Conservation (phyloP, 2,888 invertebrate genomes). For the Xylota segnis region DNA sequence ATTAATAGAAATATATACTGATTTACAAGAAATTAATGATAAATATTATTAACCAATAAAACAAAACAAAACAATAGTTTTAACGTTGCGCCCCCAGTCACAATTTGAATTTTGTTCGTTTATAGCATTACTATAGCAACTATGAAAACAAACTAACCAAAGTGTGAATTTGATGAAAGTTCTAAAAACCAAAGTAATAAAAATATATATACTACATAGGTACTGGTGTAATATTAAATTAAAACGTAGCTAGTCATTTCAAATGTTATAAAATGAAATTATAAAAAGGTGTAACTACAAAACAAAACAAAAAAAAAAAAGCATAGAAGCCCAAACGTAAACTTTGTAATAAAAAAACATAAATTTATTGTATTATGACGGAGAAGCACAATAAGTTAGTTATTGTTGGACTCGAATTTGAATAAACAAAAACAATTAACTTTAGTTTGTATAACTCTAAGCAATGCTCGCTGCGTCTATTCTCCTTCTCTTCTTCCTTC, state of each 20-base stretch:
- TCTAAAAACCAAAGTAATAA: constrained; percentile 74
- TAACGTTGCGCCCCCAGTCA: constrained; percentile 58
- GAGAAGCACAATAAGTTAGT: constrained; percentile 73
- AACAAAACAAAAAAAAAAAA: constrained; percentile 58
- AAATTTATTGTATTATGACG: constrained; percentile 71
- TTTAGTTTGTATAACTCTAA: constrained; percentile 76
- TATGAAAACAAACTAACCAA: constrained; percentile 72
- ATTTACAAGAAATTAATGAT: constrained; percentile 56
- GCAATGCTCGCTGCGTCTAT: constrained; percentile 76
- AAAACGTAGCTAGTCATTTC: constrained; percentile 77
- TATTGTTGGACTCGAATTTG: constrained; percentile 77
- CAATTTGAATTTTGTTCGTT: constrained; percentile 69
- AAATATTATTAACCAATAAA: constrained; percentile 47
- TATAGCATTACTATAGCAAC: constrained; percentile 58
- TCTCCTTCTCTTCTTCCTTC: constrained; percentile 77
- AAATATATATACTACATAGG: constrained; percentile 71
- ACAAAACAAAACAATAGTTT: constrained; percentile 55
- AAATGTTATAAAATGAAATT: constrained; percentile 68
- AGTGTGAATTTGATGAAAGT: constrained; percentile 76
- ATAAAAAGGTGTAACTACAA: constrained; percentile 66
- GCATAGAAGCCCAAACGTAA: constrained; percentile 77
- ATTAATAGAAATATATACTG: constrained; percentile 41
- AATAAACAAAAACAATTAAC: constrained; percentile 57
- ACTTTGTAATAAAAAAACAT: constrained; percentile 72
- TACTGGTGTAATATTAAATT: constrained; percentile 77